phyloP scores from a whole-genome alignment of 1,140 invertebrate species.

The Philotrypesis tridentata region DNA sequence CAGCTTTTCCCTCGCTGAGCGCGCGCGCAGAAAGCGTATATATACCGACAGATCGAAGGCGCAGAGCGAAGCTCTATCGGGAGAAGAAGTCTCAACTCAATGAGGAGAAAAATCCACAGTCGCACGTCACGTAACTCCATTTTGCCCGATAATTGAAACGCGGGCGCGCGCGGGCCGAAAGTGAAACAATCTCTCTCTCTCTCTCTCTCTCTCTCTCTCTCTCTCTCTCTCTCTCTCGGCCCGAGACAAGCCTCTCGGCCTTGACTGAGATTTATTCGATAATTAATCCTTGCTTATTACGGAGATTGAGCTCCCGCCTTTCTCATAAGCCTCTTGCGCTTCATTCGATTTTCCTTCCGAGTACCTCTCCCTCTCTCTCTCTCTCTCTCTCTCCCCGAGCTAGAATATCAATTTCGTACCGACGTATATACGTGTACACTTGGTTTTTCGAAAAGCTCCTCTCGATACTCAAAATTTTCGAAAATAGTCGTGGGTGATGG shows the following conservation, averaged over 20 bases:
- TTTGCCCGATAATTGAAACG: not conserved
- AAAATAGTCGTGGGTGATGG: no score
- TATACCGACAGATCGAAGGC: no score
- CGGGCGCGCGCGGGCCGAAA: not conserved
- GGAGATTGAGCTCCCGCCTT: not conserved
- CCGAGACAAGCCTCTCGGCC: no score
- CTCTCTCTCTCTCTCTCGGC: no score
- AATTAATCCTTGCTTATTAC: not conserved
- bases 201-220: no score
- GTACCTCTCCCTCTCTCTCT: no score
- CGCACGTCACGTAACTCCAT: not conserved
- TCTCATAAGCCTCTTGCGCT: not conserved
- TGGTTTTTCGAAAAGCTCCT: not conserved
- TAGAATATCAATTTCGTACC: not conserved
- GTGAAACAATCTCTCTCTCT: slow-evolving; percentile 3
- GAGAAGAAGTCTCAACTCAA: no score
- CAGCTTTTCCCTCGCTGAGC: no score
- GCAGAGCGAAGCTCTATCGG: no score
- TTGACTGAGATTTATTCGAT: not conserved
- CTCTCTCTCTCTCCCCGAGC: not conserved
- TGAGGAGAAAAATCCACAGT: not conserved
- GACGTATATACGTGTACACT: no score
- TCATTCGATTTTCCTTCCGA: not conserved
- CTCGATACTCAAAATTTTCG: not conserved
- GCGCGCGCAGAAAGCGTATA: no score